Conservation (phyloP, 2,888 invertebrate species). For the Ethmia dodecea region DNA sequence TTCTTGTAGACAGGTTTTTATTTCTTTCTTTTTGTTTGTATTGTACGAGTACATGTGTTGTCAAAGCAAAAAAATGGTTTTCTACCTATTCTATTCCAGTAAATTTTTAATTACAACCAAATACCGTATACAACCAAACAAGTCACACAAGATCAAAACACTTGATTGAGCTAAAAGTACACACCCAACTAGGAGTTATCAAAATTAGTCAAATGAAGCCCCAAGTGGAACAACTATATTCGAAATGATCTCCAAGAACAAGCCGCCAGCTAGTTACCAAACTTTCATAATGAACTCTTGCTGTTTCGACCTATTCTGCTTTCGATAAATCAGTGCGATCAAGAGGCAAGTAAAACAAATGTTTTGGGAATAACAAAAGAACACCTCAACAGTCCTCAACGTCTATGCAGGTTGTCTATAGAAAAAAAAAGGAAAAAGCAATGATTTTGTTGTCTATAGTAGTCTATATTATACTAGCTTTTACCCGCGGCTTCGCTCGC, state of each 20-base stretch:
- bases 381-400: too few species aligned
- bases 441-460: too few species aligned
- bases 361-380: too few species aligned
- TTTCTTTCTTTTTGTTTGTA: too few species aligned
- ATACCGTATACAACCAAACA: neutral
- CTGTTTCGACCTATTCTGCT: slow-evolving; percentile 16
- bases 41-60: neutral
- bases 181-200: too few species aligned
- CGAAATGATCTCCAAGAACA: slow-evolving; percentile 24
- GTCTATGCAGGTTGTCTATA: too few species aligned
- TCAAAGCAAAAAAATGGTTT: neutral
- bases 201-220: neutral
- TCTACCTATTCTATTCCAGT: neutral
- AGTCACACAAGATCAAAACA: neutral
- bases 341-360: slow-evolving; percentile 6
- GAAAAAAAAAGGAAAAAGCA: too few species aligned
- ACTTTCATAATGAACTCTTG: slow-evolving; percentile 25
- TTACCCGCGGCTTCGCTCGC: too few species aligned
- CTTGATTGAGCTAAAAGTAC: too few species aligned
- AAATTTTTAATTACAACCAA: neutral
- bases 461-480: too few species aligned
- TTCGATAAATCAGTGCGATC: slow-evolving; percentile 18
- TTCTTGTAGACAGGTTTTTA: too few species aligned
- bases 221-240: slow-evolving; percentile 17
- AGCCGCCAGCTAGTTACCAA: slow-evolving; percentile 21